Evolutionary conservation across 2,797 vertebrate species (phyloP), one percentile per base, ranked within the genome.

Genomic region (Chelon auratus): DNA sequence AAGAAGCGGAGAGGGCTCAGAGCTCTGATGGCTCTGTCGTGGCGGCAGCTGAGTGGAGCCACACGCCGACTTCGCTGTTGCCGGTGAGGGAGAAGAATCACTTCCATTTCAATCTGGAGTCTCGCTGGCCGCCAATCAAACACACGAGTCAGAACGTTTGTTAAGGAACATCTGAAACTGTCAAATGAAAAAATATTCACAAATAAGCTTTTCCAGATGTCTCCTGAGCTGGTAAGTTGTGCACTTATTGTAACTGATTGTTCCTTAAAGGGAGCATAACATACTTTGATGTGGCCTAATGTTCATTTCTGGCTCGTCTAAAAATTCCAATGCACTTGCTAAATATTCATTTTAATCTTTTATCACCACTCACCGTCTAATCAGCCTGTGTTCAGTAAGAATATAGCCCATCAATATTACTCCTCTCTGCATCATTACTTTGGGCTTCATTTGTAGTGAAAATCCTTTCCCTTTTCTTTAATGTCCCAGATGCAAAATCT

Each of bases 361-460:
- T 43, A 61, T 68, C n/a, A 59, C 52, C 22, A 5, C 52, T 72
- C 69, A 53, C 62, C 50, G 60, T 62, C 68, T 62, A 66, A 60
- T 60, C 18, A 33, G 30, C 5, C 30, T 33, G 30, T 33, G 30
- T 26, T 45, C n/a, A 66, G 63, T 57, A 18, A 30, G 37, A 71
- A 75, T 45, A 64, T 20, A 4, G 18, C 60, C 58, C 51, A 68
- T 78, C 50, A 63, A 62, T 33, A 51, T 61, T 48, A 71, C 72
- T 58, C 51, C 42, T 56, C 57, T 61, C 7, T 5, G 48, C n/a
- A 17, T 57, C 71, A 52, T 78, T 81, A 76, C 82, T 78, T 30
- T n/a, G 39, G n/a, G 30, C 74, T 81, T 72, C 50, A 62, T 83
- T 81, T 68, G 63, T 69, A 68, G 55, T 60, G 61, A 66, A 76